Conservation (phyloP, 2,797 vertebrate species). For the Sebastolobus altivelis region DNA sequence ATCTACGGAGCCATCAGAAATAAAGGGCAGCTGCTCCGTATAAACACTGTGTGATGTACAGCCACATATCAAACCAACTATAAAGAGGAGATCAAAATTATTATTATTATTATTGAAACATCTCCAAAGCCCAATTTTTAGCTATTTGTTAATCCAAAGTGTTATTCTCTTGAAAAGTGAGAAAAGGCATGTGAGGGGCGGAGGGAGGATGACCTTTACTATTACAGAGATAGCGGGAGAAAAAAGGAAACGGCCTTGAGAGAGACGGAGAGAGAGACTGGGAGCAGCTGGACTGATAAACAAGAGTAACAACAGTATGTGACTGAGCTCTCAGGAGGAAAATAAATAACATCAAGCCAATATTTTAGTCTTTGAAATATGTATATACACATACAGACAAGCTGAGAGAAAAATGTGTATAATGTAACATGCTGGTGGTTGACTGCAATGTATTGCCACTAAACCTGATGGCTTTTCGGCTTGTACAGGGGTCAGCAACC, state of each 20-base stretch:
- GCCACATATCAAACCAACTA: background rate
- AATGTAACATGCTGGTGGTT: no score
- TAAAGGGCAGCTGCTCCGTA: slow-evolving; percentile 5
- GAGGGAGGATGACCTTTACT: background rate
- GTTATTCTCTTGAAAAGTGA: background rate
- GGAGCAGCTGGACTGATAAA: slow-evolving; percentile 51
- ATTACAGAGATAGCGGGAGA: background rate
- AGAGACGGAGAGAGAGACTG: slow-evolving; percentile 1
- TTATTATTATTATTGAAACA: background rate
- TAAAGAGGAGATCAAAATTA: background rate
- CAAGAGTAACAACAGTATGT: background rate
- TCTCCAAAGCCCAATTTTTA: background rate
- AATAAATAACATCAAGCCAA: background rate
- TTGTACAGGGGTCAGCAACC: no score
- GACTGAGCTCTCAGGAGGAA: slow-evolving; percentile 1
- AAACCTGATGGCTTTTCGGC: no score
- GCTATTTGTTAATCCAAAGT: background rate
- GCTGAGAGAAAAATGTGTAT: no score
- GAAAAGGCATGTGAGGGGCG: background rate
- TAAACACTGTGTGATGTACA: slow-evolving; percentile 18
- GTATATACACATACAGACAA: no score
- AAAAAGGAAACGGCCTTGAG: slow-evolving; percentile 36
- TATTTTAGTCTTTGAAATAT: background rate
- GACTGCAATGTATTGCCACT: no score
- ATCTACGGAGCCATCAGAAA: slow-evolving; percentile 12